Base-by-base conservation (phyloP, 1,140 invertebrate species). In the Trichonephila clavipes region DNA sequence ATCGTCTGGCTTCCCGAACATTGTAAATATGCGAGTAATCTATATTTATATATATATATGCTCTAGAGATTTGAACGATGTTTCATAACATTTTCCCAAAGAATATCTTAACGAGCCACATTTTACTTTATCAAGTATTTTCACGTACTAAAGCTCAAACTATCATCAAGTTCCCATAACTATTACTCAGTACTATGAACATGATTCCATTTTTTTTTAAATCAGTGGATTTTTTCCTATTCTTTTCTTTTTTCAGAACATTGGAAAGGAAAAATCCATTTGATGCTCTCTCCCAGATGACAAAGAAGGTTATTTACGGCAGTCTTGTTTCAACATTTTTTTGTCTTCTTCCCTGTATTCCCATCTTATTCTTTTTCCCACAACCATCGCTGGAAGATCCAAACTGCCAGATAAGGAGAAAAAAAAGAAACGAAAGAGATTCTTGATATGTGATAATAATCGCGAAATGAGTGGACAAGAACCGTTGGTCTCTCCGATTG, bases 381-480 rank as follows among this genome's bases (percentile, higher is more conserved):
- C 19, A 77, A 34, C 72, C 18, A 59, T 66, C 51, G 19, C 44
- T 89, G 4, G 69, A 77, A 89, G 44, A 89, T 72, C 66, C 28
- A 21, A 77, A 77, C 61, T 72, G 62, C 21, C 64, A 72, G 66
- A 77, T 16, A 69, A 8, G 24, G 72, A 28, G 40, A 40, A 51
- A 44, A 66, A 16, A 66, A n/a, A 64, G 34, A 88, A 61, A 69
- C 28, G 7, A 8, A 18, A 69, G 66, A 69, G 61, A n/a, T 87
- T 34, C 28, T 40, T 87, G 88, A 89, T 89, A 89, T 89, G 88
- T 89, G 88, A 89, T 89, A 89, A 89, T 89, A 89, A 89, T 89
- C 88, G 21, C 8, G 88, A 58, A 66, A 89, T 69, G 88, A 89
- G 66, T 89, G 88, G 88, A 72, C 88, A 89, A 72, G 88, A 59